Conservation (phyloP, 2,797 vertebrate species). For the Coranthus polyacanthus region DNA sequence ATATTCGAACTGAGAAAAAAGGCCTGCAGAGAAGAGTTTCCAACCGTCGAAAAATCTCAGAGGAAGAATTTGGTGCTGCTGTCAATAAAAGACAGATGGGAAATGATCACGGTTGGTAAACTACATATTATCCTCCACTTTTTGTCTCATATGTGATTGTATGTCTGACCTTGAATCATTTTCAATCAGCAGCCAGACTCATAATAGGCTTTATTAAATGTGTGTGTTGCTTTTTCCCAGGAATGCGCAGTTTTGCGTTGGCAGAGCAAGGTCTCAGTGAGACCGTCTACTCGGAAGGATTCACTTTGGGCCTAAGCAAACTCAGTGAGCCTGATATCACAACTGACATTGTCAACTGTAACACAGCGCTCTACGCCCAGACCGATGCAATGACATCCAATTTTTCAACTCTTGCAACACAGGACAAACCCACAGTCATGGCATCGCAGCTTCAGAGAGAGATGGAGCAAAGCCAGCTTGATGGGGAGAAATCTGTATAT, state of each 20-base stretch:
- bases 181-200: no score
- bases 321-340: slow-evolving; percentile 69
- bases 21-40: slow-evolving; percentile 75
- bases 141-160: background rate
- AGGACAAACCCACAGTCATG: slow-evolving; percentile 64
- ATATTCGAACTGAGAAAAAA: slow-evolving; percentile 63
- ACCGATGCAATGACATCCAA: slow-evolving; percentile 33
- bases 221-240: slow-evolving; percentile 46
- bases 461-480: slow-evolving; percentile 1
- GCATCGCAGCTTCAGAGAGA: slow-evolving; percentile 57
- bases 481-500: background rate
- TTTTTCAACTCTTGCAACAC: slow-evolving; percentile 43
- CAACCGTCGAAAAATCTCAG: slow-evolving; percentile 67
- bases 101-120: slow-evolving; percentile 33
- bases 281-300: slow-evolving; percentile 61
- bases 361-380: slow-evolving; percentile 76
- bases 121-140: background rate
- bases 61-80: slow-evolving; percentile 80
- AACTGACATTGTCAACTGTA: slow-evolving; percentile 68
- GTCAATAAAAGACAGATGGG: slow-evolving; percentile 66
- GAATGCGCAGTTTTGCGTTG: background rate
- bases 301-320: slow-evolving; percentile 75
- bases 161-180: no score
- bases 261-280: slow-evolving; percentile 19
- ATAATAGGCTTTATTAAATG: no score